Conservation (phyloP, 2,797 vertebrate genomes). For the Crax fasciolata region DNA sequence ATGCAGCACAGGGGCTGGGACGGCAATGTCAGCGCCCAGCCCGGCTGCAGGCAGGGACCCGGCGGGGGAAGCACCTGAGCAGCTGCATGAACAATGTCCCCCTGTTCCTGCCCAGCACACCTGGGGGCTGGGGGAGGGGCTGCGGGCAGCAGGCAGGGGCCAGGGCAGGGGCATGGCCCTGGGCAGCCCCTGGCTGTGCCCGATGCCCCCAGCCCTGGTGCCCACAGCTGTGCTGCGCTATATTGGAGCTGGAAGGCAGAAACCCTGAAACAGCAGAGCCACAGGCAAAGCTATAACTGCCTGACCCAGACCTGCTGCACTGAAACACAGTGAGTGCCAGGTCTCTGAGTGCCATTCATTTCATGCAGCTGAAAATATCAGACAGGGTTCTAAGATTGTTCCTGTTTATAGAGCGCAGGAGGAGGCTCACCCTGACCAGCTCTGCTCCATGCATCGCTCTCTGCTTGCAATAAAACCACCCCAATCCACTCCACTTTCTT, state of each 20-base stretch:
- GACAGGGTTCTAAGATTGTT: not conserved
- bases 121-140: not conserved
- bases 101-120: conserved; percentile 52
- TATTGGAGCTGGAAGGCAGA: not conserved
- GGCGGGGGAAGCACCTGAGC: conserved; percentile 43
- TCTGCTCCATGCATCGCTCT: not conserved
- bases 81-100: not conserved
- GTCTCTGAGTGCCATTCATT: not conserved
- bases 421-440: conserved; percentile 24
- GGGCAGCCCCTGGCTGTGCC: accelerated
- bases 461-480: not conserved
- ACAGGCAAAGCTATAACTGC: conserved; percentile 26
- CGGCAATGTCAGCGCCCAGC: not conserved
- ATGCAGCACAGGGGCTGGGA: not conserved
- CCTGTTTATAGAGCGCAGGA: conserved; percentile 26
- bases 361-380: not conserved
- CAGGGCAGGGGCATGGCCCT: accelerated
- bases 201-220: no score
- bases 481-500: not conserved
- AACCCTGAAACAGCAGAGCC: conserved; percentile 39
- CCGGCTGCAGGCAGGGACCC: not conserved
- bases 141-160: not conserved
- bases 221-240: not conserved
- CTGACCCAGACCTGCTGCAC: not conserved
- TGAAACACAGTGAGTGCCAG: conserved; percentile 10